A percentile compares a stretch with the other conserved stretches of the same genome.
Evolutionary conservation across 1,140 invertebrate genomes (phyloP).

Genomic region (Phymorhynchus buccinoides): DNA sequence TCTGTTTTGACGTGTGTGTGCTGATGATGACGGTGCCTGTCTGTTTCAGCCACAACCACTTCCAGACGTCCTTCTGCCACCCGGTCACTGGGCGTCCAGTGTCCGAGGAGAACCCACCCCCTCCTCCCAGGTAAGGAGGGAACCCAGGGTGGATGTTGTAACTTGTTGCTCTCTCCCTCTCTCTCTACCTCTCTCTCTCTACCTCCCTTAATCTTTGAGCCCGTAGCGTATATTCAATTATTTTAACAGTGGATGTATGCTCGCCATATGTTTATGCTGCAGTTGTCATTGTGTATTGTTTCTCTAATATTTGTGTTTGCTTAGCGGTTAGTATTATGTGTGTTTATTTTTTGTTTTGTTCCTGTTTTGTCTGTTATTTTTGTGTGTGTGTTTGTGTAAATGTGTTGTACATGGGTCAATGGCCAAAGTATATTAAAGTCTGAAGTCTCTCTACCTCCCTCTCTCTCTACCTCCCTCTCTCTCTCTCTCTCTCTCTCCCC

Average conservation of each 20-base stretch:
- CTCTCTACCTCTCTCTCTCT: too few relatives aligned
- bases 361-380: not conserved
- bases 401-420: too few relatives aligned
- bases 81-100: conserved; percentile 52
- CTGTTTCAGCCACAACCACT: conserved; percentile 62
- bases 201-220: too few relatives aligned
- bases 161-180: not conserved
- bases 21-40: not conserved
- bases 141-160: not conserved
- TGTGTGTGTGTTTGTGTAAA: not conserved
- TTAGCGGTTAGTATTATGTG: too few relatives aligned
- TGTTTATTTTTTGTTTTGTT: not conserved
- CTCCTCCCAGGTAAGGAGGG: conserved; percentile 21
- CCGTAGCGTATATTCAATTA: too few relatives aligned
- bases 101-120: conserved; percentile 43
- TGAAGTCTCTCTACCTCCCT: too few relatives aligned
- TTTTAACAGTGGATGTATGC: not conserved
- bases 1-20: not conserved
- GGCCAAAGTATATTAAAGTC: too few relatives aligned
- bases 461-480: too few relatives aligned
- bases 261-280: not conserved
- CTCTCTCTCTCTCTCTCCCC: too few relatives aligned
- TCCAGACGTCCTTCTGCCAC: conserved; percentile 62
- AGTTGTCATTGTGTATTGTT: too few relatives aligned
- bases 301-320: too few relatives aligned